These are phyloP conservation scores for Thecophora atra DNA, from an alignment of 2,888 invertebrate genomes.

Conservation along the genomic window DNA sequence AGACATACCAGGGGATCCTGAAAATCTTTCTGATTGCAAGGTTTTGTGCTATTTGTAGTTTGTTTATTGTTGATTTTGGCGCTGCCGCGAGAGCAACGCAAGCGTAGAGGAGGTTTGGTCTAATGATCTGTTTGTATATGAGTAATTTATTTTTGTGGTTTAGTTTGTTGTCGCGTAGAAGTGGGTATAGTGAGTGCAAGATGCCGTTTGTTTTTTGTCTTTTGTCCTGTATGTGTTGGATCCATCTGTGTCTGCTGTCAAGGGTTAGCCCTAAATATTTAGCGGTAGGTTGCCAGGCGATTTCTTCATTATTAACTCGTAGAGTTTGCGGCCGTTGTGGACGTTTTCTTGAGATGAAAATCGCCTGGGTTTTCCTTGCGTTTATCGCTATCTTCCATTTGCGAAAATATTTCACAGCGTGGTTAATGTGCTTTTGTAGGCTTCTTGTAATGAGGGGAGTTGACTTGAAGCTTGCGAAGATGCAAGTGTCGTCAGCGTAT, in stretches of 20 bases:
- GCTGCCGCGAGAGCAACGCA: neutral
- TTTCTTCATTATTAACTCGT: neutral
- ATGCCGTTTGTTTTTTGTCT: too few species aligned
- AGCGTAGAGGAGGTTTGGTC: neutral
- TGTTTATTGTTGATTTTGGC: neutral
- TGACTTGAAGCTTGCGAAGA: constrained; percentile 4
- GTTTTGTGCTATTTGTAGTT: neutral
- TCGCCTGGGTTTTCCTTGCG: constrained; percentile 14
- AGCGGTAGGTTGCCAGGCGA: constrained; percentile 19
- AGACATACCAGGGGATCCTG: neutral
- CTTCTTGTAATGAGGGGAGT: constrained; percentile 15
- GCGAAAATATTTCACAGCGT: neutral
- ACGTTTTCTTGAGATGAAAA: neutral
- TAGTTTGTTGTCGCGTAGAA: neutral
- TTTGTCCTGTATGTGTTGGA: neutral
- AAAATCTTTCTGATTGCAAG: neutral
- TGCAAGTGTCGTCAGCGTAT: constrained; percentile 22
- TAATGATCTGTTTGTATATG: neutral
- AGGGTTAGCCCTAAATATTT: constrained; percentile 27
- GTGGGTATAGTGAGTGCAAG: neutral
- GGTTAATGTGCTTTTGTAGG: constrained; percentile 16
- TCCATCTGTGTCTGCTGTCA: neutral
- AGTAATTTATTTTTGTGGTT: neutral
- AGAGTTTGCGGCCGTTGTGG: neutral
- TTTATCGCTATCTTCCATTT: constrained; percentile 25